These are phyloP conservation scores for Papilio polyxenes DNA, from an alignment of 1,140 invertebrate genomes.

Conservation along the genomic window DNA sequence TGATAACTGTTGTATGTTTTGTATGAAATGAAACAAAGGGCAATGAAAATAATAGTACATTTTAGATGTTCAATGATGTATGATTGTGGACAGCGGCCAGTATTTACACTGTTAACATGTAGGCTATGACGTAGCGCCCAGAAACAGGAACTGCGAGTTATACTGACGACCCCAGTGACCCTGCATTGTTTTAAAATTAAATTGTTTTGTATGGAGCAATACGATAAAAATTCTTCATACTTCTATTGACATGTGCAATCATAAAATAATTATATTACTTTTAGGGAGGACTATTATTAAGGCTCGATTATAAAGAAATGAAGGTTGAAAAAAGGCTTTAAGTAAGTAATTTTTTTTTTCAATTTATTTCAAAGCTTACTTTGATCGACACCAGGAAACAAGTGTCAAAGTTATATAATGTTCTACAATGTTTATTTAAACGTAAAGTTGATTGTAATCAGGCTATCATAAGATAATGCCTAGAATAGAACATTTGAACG, in stretches of 20 bases:
- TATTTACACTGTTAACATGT: conserved; percentile 68
- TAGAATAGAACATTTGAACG: conserved; percentile 33
- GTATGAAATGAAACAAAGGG: conserved; percentile 21
- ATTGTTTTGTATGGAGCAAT: conserved; percentile 38
- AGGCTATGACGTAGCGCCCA: conserved; percentile 50
- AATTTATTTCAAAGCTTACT: neutral
- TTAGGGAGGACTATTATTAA: too few relatives aligned
- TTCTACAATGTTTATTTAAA: neutral
- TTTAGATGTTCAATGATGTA: conserved; percentile 14
- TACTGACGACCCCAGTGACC: conserved; percentile 62
- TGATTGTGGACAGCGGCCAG: conserved; percentile 56
- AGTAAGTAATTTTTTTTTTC: too few relatives aligned
- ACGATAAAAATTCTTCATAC: conserved; percentile 7
- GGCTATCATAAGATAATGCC: neutral
- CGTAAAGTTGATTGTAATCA: neutral
- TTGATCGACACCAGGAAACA: too few relatives aligned
- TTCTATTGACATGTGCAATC: conserved; percentile 8
- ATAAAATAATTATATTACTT: too few relatives aligned
- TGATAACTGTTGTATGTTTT: conserved; percentile 4
- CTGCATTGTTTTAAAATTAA: conserved; percentile 36
- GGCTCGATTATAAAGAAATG: neutral
- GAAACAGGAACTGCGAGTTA: conserved; percentile 71
- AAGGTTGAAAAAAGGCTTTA: neutral
- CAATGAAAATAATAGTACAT: neutral
- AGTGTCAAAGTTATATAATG: neutral